These are phyloP conservation scores for Ciona savignyi DNA, from an alignment of 23 tunicate genomes.

Conservation along the genomic window DNA sequence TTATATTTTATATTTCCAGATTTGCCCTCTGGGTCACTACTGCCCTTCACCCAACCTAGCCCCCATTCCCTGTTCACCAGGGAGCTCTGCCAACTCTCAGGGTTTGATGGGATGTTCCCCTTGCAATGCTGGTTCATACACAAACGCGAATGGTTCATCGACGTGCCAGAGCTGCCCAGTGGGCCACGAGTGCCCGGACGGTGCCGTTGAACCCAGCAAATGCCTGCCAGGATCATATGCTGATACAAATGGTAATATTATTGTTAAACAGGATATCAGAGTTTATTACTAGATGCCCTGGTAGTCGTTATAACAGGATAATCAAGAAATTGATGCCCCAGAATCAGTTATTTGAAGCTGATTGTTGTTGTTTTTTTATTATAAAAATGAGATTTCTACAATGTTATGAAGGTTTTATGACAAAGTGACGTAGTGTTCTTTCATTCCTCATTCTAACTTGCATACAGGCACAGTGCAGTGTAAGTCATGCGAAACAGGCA, in stretches of 20 bases:
- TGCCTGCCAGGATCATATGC: slow-evolving; percentile 52
- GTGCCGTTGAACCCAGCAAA: slow-evolving; percentile 9
- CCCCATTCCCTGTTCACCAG: slow-evolving; percentile 41
- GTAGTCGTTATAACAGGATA: too few species aligned
- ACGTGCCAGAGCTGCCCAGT: slow-evolving; percentile 30
- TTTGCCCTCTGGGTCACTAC: slow-evolving; percentile 47
- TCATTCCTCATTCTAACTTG: too few species aligned
- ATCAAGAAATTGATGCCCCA: too few species aligned
- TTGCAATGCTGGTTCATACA: slow-evolving; percentile 46
- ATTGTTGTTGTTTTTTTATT: too few species aligned
- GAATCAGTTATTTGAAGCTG: too few species aligned
- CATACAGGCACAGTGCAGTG: slow-evolving; percentile 38
- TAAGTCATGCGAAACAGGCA: slow-evolving; percentile 55
- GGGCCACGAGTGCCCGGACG: slow-evolving; percentile 45
- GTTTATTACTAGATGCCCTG: too few species aligned
- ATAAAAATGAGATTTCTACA: too few species aligned
- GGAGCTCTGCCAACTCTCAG: slow-evolving; percentile 16
- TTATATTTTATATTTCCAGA: slow-evolving; percentile 15
- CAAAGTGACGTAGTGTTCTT: too few species aligned
- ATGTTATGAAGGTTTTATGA: too few species aligned
- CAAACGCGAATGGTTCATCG: slow-evolving; percentile 25
- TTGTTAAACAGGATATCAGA: too few species aligned
- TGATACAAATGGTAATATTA: slow-evolving; percentile 50
- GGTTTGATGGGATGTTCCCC: slow-evolving; percentile 25
- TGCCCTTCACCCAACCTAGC: slow-evolving; percentile 23